phyloP scores from a whole-genome alignment of 1,140 invertebrate species.

The Vollenhovia emeryi region DNA sequence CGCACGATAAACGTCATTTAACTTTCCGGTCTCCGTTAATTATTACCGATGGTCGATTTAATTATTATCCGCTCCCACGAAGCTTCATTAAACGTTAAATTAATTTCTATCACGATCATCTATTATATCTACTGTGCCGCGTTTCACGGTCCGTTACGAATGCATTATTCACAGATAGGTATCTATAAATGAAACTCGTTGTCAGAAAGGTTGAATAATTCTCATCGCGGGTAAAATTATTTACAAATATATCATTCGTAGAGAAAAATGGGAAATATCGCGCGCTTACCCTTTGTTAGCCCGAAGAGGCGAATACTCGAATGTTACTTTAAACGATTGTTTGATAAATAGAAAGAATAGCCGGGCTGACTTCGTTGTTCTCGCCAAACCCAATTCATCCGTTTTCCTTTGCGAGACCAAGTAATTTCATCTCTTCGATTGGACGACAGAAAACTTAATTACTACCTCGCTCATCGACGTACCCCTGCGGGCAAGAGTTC shows the following conservation, averaged over 20 bases:
- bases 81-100: conserved; percentile 59
- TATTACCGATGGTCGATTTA: conserved; percentile 47
- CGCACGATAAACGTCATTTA: conserved; percentile 52
- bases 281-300: not conserved
- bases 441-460: conserved; percentile 55
- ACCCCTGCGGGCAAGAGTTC: conserved; percentile 24
- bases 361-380: conserved; percentile 16
- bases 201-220: conserved; percentile 45
- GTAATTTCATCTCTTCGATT: conserved; percentile 55
- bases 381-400: conserved; percentile 21
- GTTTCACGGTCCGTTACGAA: conserved; percentile 50
- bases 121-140: conserved; percentile 27
- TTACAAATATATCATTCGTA: not conserved
- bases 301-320: not conserved
- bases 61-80: conserved; percentile 54
- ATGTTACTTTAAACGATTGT: not conserved
- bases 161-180: conserved; percentile 33
- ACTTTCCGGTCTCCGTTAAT: conserved; percentile 49
- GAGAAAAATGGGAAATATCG: not conserved
- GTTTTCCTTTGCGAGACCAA: conserved; percentile 14
- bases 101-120: conserved; percentile 57
- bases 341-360: not conserved
- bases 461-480: conserved; percentile 27
- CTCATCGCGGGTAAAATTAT: conserved; percentile 22
- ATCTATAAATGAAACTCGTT: conserved; percentile 18